Conservation (phyloP, 2,113 vertebrate species). For the Malaclemys terrapin region DNA sequence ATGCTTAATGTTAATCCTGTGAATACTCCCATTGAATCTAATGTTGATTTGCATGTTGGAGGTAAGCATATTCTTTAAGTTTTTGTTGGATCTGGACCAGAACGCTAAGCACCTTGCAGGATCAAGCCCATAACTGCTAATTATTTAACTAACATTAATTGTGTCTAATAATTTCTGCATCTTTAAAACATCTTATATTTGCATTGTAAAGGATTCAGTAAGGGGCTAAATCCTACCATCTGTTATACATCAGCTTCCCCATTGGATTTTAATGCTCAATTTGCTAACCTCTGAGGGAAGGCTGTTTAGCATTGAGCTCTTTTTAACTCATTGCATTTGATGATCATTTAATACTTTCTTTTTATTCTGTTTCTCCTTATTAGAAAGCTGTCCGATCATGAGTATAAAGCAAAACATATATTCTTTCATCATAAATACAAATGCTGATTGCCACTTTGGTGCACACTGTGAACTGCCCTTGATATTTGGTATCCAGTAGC, state of each 20-base stretch:
- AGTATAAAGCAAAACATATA: neutral
- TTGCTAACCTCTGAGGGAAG: neutral
- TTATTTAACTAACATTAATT: neutral
- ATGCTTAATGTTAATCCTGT: neutral
- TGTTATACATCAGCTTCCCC: fast-evolving
- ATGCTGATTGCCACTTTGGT: neutral
- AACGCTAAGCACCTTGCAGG: neutral
- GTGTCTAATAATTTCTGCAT: neutral
- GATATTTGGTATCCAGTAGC: constrained; percentile 43
- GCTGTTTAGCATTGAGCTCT: neutral
- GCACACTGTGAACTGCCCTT: neutral
- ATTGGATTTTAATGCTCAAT: neutral
- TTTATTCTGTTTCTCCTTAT: neutral
- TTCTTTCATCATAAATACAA: neutral
- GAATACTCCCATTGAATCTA: neutral
- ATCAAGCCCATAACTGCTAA: neutral
- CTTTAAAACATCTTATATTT: neutral
- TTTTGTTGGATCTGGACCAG: neutral
- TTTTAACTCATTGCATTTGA: neutral
- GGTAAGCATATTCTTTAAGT: neutral
- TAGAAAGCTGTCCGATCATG: neutral
- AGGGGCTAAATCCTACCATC: neutral
- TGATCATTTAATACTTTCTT: neutral
- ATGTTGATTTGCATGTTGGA: neutral
- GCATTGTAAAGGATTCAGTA: neutral